These are phyloP conservation scores for Vanessa tameamea DNA, from an alignment of 1,140 invertebrate genomes.

Conservation along the genomic window DNA sequence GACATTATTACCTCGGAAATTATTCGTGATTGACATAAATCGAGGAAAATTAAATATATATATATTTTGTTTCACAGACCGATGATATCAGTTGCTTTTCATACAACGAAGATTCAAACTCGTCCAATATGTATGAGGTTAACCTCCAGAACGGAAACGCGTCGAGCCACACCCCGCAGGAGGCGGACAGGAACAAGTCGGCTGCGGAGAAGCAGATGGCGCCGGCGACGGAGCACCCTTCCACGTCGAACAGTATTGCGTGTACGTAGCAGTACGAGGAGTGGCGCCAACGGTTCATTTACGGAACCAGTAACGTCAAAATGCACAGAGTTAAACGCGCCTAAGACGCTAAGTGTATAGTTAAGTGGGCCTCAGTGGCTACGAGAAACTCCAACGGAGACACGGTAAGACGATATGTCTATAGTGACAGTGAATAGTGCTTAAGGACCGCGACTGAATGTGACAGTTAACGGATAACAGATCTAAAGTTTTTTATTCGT, in stretches of 20 bases:
- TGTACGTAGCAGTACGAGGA: constrained; percentile 76
- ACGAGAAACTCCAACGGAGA: constrained; percentile 2
- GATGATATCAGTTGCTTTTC: constrained; percentile 72
- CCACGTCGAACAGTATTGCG: constrained; percentile 60
- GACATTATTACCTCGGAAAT: no score
- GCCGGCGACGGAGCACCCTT: constrained; percentile 44
- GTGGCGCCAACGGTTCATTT: constrained; percentile 72
- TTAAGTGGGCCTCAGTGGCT: constrained; percentile 7
- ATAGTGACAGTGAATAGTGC: constrained; percentile 36
- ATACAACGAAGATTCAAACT: constrained; percentile 77
- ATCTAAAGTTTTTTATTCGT: constrained; percentile 13
- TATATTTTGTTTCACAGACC: constrained; percentile 45
- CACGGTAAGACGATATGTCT: not conserved
- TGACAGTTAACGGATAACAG: constrained; percentile 11
- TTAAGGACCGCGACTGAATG: not conserved
- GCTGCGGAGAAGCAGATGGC: constrained; percentile 39
- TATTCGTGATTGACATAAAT: no score
- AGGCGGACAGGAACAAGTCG: constrained; percentile 29
- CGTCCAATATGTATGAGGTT: constrained; percentile 68
- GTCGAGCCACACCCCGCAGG: constrained; percentile 32
- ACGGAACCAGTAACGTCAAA: constrained; percentile 55
- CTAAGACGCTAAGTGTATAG: constrained; percentile 34
- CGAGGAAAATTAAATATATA: not conserved
- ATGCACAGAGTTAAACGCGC: constrained; percentile 44
- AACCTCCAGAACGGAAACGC: constrained; percentile 56